Conservation (phyloP, 2,888 invertebrate species). For the Tenthredo livida region DNA sequence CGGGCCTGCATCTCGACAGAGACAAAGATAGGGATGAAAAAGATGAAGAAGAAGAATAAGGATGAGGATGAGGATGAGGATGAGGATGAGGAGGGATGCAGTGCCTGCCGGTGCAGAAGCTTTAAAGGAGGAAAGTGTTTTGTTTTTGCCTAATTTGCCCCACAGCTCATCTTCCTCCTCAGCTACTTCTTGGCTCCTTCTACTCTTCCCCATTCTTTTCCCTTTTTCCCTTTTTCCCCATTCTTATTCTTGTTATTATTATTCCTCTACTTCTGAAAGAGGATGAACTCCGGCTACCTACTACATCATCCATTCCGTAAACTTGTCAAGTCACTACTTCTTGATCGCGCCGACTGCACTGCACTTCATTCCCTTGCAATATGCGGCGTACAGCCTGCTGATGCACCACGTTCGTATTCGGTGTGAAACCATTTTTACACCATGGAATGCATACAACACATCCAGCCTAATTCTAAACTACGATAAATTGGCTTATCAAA, state of each 20-base stretch:
- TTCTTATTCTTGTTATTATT: neutral
- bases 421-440: no score
- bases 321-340: constrained; percentile 73
- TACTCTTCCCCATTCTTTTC: constrained; percentile 15
- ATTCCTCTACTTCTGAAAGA: constrained; percentile 58
- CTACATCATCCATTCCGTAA: constrained; percentile 58
- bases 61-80: neutral
- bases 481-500: no score
- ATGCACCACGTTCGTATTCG: neutral
- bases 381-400: no score
- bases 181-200: neutral
- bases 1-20: neutral
- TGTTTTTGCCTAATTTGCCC: constrained; percentile 74
- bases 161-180: constrained; percentile 54
- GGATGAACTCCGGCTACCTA: constrained; percentile 62
- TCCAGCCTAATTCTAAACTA: no score
- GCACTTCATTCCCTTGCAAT: constrained; percentile 52
- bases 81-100: constrained; percentile 42
- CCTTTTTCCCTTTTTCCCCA: constrained; percentile 56
- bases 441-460: no score
- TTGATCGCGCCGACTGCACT: constrained; percentile 74
- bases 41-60: neutral
- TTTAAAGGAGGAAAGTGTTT: constrained; percentile 61
- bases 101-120: neutral
- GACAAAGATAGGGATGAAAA: neutral